These are phyloP conservation scores for Bothrops jararaca DNA, from an alignment of 2,113 vertebrate genomes.

Conservation along the genomic window DNA sequence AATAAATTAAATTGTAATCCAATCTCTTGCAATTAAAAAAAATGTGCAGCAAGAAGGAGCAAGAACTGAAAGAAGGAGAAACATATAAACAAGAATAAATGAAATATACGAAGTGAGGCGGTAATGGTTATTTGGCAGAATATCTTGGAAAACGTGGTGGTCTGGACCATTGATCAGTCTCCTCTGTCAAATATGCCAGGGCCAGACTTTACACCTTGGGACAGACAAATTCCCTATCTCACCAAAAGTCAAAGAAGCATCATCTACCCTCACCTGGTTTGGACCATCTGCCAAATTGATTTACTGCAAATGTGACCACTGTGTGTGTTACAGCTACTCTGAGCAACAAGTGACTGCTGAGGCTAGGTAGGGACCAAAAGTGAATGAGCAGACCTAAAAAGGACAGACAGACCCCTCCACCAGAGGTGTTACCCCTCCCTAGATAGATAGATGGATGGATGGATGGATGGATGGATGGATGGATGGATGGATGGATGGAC, in stretches of 20 bases:
- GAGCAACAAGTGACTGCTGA: not conserved
- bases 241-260: not conserved
- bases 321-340: not conserved
- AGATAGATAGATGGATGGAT: not conserved
- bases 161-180: not conserved
- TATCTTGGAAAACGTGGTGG: not conserved
- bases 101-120: not conserved
- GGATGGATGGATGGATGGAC: too few relatives aligned
- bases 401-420: not conserved
- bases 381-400: not conserved
- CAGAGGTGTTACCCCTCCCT: not conserved
- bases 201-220: not conserved
- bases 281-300: not conserved
- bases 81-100: not conserved
- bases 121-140: not conserved
- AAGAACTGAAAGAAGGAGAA: not conserved
- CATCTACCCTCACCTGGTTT: not conserved
- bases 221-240: not conserved
- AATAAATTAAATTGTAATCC: not conserved
- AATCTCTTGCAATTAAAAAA: not conserved
- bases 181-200: not conserved
- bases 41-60: not conserved
- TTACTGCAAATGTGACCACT: not conserved
- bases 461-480: too few relatives aligned
- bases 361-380: not conserved